These are phyloP conservation scores for Paratilapia polleni DNA, from an alignment of 2,113 vertebrate species.

Conservation along the genomic window DNA sequence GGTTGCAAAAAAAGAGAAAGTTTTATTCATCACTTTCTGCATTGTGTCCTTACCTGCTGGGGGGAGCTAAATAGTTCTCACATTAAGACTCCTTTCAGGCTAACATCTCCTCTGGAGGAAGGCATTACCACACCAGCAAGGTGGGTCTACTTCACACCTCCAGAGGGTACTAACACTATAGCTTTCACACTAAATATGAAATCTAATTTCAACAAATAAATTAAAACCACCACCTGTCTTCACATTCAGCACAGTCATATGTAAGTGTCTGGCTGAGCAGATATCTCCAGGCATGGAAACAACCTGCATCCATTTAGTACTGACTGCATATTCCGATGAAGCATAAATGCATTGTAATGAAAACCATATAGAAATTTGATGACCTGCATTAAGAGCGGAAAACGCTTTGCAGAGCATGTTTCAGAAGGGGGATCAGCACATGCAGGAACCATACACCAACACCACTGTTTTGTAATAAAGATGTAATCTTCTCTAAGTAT, in stretches of 20 bases:
- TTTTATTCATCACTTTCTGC: slow-evolving; percentile 12
- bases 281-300: slow-evolving; percentile 54
- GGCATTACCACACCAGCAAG: slow-evolving; percentile 34
- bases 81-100: slow-evolving; percentile 25
- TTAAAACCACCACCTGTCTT: slow-evolving; percentile 50
- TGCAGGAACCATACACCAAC: slow-evolving; percentile 38
- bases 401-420: slow-evolving; percentile 14
- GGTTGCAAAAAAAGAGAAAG: not conserved
- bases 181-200: slow-evolving; percentile 42
- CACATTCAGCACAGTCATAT: slow-evolving; percentile 38
- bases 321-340: slow-evolving; percentile 36
- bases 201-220: slow-evolving; percentile 15
- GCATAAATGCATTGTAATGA: slow-evolving; percentile 40
- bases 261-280: slow-evolving; percentile 45
- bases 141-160: slow-evolving; percentile 51
- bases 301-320: slow-evolving; percentile 61
- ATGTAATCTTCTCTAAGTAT: slow-evolving; percentile 25
- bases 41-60: not conserved
- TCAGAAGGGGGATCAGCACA: slow-evolving; percentile 14
- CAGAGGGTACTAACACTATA: slow-evolving; percentile 47
- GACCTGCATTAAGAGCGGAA: slow-evolving; percentile 31
- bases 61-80: slow-evolving; percentile 15
- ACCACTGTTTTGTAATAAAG: slow-evolving; percentile 31
- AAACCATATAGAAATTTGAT: slow-evolving; percentile 29
- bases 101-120: slow-evolving; percentile 33